These are phyloP conservation scores for Phortica okadai DNA, from an alignment of 2,888 invertebrate species.

Conservation along the genomic window DNA sequence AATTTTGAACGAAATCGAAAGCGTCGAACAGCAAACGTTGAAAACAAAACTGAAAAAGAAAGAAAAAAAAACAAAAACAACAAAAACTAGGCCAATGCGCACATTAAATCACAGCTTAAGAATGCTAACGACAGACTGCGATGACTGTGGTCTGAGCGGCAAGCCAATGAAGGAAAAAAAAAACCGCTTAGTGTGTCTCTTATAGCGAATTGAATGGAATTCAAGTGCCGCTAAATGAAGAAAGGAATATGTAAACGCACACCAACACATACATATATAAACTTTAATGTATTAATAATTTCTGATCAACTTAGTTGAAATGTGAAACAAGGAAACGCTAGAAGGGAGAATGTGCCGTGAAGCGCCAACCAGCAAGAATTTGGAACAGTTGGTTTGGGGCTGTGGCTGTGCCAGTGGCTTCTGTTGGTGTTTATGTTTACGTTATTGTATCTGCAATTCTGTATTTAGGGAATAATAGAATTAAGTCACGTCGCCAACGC, in stretches of 20 bases:
- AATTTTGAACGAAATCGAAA: slow-evolving; percentile 66
- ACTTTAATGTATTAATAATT: slow-evolving; percentile 12
- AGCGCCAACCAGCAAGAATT: slow-evolving; percentile 47
- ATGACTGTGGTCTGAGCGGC: slow-evolving; percentile 28
- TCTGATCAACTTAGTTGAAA: not conserved
- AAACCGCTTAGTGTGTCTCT: slow-evolving; percentile 28
- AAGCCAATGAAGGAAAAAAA: not conserved
- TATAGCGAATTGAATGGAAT: slow-evolving; percentile 55
- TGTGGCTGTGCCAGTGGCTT: slow-evolving; percentile 28
- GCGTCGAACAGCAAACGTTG: slow-evolving; percentile 45
- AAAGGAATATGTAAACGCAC: not conserved
- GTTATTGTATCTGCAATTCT: not conserved
- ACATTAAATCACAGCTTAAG: slow-evolving; percentile 60
- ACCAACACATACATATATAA: not conserved
- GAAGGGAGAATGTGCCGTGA: not conserved
- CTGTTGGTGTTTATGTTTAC: no score
- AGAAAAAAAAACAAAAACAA: not conserved
- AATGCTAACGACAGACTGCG: slow-evolving; percentile 60
- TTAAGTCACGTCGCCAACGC: slow-evolving; percentile 55
- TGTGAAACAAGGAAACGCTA: not conserved
- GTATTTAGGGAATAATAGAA: slow-evolving; percentile 39
- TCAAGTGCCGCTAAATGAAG: slow-evolving; percentile 42
- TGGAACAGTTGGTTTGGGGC: slow-evolving; percentile 50
- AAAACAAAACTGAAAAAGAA: slow-evolving; percentile 67
- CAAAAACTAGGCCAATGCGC: slow-evolving; percentile 61